A percentile compares a stretch with the other conserved stretches of the same genome.
phyloP scores from a whole-genome alignment of 2,888 invertebrate species.

The Oligia latruncula region DNA sequence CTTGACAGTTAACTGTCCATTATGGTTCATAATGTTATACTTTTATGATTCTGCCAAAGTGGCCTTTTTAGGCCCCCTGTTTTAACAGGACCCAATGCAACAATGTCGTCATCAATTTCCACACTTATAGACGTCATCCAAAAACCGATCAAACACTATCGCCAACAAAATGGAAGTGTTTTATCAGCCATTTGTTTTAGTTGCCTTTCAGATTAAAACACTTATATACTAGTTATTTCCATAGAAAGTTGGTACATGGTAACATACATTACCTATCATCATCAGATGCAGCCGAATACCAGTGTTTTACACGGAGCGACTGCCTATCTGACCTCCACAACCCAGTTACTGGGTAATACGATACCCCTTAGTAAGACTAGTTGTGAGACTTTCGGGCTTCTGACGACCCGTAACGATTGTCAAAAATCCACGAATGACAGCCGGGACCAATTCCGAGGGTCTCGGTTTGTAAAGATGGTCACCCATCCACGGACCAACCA shows the following conservation, averaged over 20 bases:
- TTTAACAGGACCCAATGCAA: neutral
- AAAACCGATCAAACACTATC: no score
- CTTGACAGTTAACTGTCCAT: no score
- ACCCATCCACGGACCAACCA: neutral
- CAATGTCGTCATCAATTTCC: neutral
- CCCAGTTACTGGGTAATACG: no score
- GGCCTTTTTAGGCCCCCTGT: neutral
- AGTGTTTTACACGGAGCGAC: no score
- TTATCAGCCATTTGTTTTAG: neutral
- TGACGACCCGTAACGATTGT: no score
- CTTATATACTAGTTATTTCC: neutral
- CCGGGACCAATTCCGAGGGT: neutral
- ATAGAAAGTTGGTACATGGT: neutral
- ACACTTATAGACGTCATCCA: neutral
- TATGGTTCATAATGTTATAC: no score
- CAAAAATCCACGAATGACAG: no score
- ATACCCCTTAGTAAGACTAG: no score
- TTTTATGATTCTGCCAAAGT: no score
- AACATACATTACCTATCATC: neutral
- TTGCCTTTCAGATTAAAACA: neutral
- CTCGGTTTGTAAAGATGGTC: neutral
- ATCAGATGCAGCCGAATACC: no score
- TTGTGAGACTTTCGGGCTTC: neutral
- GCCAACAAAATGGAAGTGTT: neutral
- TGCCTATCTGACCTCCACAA: no score